Percentiles rank a stretch among this genome's conserved stretches.
Conservation (phyloP, 2,113 vertebrate genomes). For the Mus pahari region DNA sequence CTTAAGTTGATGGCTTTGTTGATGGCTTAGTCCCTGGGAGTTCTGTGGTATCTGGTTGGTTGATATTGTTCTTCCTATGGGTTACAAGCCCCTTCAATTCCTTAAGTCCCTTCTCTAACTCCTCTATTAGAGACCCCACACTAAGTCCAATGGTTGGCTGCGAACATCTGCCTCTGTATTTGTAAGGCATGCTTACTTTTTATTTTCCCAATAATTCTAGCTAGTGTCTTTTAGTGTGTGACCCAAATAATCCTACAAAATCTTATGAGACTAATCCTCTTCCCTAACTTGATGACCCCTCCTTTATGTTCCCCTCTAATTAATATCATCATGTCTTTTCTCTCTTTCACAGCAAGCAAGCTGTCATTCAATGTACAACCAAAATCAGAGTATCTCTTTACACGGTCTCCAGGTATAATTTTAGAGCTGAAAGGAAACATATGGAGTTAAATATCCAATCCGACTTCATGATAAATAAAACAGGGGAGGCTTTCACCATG, state of each 20-base stretch:
- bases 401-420: neutral
- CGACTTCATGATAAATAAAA: neutral
- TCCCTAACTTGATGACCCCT: neutral
- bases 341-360: neutral
- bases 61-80: too few species aligned
- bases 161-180: too few species aligned
- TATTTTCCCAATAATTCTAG: neutral
- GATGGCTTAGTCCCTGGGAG: too few species aligned
- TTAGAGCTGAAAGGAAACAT: neutral
- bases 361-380: neutral
- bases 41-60: too few species aligned
- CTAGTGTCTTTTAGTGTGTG: neutral
- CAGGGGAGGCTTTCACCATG: neutral
- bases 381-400: neutral
- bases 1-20: too few species aligned
- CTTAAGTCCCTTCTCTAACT: too few species aligned
- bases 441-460: neutral
- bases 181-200: too few species aligned
- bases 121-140: too few species aligned
- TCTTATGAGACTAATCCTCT: neutral
- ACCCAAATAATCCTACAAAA: neutral
- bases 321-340: neutral
- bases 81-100: too few species aligned
- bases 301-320: neutral
- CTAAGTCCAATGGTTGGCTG: too few species aligned